These are phyloP conservation scores for Myocastor coypus DNA, from an alignment of 2,113 vertebrate genomes.

Conservation along the genomic window DNA sequence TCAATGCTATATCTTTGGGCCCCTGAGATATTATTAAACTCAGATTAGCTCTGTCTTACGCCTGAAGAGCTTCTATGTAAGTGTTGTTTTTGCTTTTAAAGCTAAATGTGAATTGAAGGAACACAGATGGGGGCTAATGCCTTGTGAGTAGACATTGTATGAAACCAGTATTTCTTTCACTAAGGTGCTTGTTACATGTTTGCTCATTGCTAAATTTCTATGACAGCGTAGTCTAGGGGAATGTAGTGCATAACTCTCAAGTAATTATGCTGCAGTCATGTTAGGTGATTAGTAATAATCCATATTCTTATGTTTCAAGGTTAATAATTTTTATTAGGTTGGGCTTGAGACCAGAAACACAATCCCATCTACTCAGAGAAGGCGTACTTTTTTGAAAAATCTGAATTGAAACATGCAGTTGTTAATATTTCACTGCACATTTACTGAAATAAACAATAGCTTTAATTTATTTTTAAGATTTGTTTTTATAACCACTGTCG, in stretches of 20 bases:
- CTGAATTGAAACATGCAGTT: not conserved
- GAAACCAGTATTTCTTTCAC: constrained; percentile 66
- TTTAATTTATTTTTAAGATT: not conserved
- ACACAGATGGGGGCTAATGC: constrained; percentile 57
- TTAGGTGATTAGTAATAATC: not conserved
- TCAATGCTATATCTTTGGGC: constrained; percentile 3
- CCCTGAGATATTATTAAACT: constrained; percentile 43
- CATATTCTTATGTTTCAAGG: not conserved
- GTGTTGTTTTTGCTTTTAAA: constrained; percentile 46
- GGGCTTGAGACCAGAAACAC: not conserved
- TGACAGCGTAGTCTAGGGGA: constrained; percentile 44
- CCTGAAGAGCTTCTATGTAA: constrained; percentile 32
- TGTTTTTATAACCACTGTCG: fast-evolving
- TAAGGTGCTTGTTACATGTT: constrained; percentile 61
- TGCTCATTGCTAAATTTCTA: constrained; percentile 41
- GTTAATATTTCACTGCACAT: not conserved
- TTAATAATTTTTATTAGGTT: not conserved
- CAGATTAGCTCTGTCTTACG: not conserved
- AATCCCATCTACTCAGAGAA: not conserved
- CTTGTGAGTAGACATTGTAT: constrained; percentile 44
- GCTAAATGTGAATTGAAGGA: constrained; percentile 54
- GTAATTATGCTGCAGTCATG: not conserved
- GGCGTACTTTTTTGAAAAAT: not conserved
- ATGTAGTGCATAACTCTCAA: constrained; percentile 9
- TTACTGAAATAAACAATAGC: not conserved